Conservation (phyloP, 2,888 invertebrate species). For the Pecten maximus region DNA sequence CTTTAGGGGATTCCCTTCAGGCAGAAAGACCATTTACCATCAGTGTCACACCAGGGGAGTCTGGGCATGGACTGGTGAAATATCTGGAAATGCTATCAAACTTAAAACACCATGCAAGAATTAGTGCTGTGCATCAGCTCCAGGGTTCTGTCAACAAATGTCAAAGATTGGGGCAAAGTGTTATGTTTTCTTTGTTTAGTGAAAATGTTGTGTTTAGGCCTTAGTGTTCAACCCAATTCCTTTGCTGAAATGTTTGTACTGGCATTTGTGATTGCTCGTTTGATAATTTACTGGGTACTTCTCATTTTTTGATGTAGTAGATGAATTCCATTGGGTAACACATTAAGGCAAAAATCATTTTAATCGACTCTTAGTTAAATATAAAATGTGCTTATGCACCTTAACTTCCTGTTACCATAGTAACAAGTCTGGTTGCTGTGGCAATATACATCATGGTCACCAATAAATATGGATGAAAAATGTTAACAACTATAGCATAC, state of each 20-base stretch:
- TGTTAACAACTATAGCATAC: not conserved
- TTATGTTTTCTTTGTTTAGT: not conserved
- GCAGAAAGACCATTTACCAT: not conserved
- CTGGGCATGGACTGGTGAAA: not conserved
- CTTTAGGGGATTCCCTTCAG: not conserved
- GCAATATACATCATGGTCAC: not conserved
- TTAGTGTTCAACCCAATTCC: not conserved
- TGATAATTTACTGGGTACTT: not conserved
- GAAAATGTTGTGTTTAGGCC: not conserved
- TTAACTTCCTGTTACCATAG: not conserved
- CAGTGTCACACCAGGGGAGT: conserved; percentile 16
- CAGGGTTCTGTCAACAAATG: conserved; percentile 22
- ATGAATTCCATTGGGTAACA: too few relatives aligned
- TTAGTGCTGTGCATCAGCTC: not conserved
- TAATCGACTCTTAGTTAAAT: not conserved
- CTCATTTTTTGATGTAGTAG: not conserved
- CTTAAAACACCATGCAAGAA: not conserved
- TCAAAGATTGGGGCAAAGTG: not conserved
- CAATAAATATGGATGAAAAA: conserved; percentile 25
- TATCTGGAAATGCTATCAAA: conserved; percentile 7
- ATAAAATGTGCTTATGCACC: not conserved
- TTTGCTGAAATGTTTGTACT: not conserved
- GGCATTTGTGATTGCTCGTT: not conserved
- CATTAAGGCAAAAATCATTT: not conserved
- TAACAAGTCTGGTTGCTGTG: not conserved